These are phyloP conservation scores for Ceyx erithaca DNA, from an alignment of 2,797 vertebrate genomes.

Conservation along the genomic window DNA sequence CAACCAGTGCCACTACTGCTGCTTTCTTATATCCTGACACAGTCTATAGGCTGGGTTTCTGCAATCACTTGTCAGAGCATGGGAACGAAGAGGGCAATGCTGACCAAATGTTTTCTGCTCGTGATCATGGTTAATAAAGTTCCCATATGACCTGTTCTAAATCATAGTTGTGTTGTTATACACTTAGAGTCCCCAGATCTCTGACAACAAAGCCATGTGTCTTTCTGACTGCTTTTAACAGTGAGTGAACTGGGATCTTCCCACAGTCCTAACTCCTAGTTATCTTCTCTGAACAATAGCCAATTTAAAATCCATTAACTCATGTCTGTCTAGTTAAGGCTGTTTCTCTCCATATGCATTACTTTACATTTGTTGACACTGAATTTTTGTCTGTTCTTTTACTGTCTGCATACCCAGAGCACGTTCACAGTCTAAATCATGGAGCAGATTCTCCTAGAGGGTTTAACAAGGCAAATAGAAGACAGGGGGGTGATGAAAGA, in stretches of 20 bases:
- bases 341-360: not conserved
- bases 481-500: too few relatives aligned
- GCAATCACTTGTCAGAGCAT: not conserved
- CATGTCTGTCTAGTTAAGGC: not conserved
- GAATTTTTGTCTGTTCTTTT: constrained; percentile 31
- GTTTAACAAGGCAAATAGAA: too few relatives aligned
- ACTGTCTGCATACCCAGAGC: not conserved
- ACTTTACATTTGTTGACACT: constrained; percentile 17
- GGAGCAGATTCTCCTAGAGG: too few relatives aligned
- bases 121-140: not conserved
- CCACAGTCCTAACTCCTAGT: not conserved
- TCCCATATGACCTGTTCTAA: not conserved
- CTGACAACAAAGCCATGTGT: not conserved
- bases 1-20: not conserved
- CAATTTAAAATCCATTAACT: constrained; percentile 28
- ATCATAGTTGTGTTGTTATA: not conserved
- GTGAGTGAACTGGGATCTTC: not conserved
- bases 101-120: not conserved
- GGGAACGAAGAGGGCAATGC: not conserved
- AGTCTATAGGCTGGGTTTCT: not conserved
- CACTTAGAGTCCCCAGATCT: not conserved
- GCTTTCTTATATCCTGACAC: not conserved
- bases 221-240: not conserved
- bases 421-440: not conserved
- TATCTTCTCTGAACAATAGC: not conserved